A percentile compares a stretch with the other conserved stretches of the same genome.
phyloP scores from a whole-genome alignment of 2,797 vertebrate genomes.

The Philypnodon macrostomus region DNA sequence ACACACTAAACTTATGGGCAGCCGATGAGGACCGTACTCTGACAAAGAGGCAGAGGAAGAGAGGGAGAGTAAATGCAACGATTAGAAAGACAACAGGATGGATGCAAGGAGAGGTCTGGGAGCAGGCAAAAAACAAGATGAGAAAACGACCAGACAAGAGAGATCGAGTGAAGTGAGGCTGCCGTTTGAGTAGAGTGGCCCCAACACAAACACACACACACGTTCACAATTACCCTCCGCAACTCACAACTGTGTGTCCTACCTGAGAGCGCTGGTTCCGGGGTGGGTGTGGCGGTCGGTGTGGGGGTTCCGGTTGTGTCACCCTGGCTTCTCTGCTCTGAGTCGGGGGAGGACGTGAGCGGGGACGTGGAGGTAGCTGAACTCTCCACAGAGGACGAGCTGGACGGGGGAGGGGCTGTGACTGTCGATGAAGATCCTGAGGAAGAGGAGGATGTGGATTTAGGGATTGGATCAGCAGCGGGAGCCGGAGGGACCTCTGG shows the following conservation, averaged over 20 bases:
- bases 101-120: conserved; percentile 32
- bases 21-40: conserved; percentile 90
- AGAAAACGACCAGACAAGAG: conserved; percentile 38
- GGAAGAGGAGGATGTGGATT: conserved; percentile 70
- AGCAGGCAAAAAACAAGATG: conserved; percentile 25
- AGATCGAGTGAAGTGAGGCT: conserved; percentile 47
- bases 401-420: conserved; percentile 79
- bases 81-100: conserved; percentile 48
- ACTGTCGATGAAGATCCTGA: conserved; percentile 77
- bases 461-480: conserved; percentile 39
- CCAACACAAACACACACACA: conserved; percentile 38
- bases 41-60: conserved; percentile 72
- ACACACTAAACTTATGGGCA: conserved; percentile 95
- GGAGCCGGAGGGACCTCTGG: conserved; percentile 31
- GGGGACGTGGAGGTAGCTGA: conserved; percentile 72
- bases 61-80: conserved; percentile 65
- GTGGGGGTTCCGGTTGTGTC: conserved; percentile 46
- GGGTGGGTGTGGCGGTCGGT: conserved; percentile 23
- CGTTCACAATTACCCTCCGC: conserved; percentile 3
- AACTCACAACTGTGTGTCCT: conserved; percentile 16
- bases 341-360: conserved; percentile 79
- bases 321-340: conserved; percentile 76
- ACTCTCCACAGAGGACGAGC: conserved; percentile 77
- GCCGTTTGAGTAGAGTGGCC: conserved; percentile 63
- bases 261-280: conserved; percentile 75